Base-by-base conservation (phyloP, 2,888 invertebrate genomes). In the Tethea ocularis region DNA sequence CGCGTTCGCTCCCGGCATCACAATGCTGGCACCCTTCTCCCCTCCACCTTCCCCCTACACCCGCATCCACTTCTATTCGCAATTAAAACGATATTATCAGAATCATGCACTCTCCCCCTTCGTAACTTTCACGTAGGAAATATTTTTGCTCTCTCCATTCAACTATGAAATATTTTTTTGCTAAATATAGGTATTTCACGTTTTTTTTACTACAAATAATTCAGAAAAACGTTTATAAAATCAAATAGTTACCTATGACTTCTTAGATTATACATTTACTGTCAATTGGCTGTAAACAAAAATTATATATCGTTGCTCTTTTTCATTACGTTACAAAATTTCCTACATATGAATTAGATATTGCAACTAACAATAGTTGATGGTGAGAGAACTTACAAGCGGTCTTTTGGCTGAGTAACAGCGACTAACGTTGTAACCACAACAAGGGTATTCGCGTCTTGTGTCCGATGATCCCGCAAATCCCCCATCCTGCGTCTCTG, bases 31-130 rank as follows among this genome's bases (percentile, higher is more conserved):
- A 10, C 46, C 10, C 46, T 20, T 46, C 46, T n/a, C 8, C 20
- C 46, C 46, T 17, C 17, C 63, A 66, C 69, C 68, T 57, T 23
- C 52, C 63, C 60, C 64, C 61, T 61, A 64, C 67, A 68, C 64
- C 74, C 75, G 75, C 67, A 74, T 71, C 75, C 76, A 75, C 82
- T 81, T 75, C 79, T 76, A 77, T 79, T 84, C 79, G 81, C 84
- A 89, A 89, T 90, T 89, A 89, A 88, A 88, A 86, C 79, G 79
- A 84, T 86, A 88, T 88, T 87, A 87, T 87, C 83, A 74, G 82
- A 82, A 81, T 78, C 82, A 82, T 83, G 78, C 80, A 79, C 80
- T 80, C 77, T 67, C 75, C 76, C 69, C 75, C 67, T 46, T 66
- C 62, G 72, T 72, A 81, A 79, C 82, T 84, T 80, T 81, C 74